These are phyloP conservation scores for Thoracochromis brauschi DNA, from an alignment of 2,113 vertebrate species.

Conservation along the genomic window DNA sequence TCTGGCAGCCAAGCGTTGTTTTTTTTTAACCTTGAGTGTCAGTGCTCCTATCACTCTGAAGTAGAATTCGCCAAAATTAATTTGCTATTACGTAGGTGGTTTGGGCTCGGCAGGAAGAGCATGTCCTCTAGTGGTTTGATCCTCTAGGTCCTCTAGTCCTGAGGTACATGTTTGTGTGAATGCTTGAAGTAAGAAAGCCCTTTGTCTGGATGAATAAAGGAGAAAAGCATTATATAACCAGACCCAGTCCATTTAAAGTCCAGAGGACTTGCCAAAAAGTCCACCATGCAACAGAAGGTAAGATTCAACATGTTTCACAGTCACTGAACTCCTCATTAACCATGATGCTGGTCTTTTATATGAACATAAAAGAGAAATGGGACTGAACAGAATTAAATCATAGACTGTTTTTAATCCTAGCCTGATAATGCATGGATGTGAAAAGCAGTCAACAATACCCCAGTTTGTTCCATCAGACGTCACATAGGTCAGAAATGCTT, in stretches of 20 bases:
- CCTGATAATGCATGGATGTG: background rate
- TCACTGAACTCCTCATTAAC: background rate
- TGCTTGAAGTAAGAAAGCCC: background rate
- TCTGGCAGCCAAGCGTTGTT: background rate
- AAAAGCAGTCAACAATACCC: background rate
- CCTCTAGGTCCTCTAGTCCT: background rate
- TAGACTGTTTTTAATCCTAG: background rate
- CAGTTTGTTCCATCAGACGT: background rate
- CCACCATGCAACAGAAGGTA: background rate
- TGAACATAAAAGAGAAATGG: background rate
- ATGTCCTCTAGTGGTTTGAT: background rate
- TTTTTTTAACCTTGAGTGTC: background rate
- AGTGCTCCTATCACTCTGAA: background rate
- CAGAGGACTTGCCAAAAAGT: background rate
- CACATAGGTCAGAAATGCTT: background rate
- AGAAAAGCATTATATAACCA: background rate
- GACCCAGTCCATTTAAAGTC: background rate
- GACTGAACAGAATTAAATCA: background rate
- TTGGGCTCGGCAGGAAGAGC: background rate
- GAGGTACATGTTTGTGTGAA: background rate
- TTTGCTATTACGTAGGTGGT: background rate
- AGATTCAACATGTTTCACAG: background rate
- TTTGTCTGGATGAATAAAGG: background rate
- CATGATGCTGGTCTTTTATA: background rate
- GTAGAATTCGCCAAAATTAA: background rate